Evolutionary conservation across 2,797 vertebrate species (phyloP).

Genomic region (Podarcis siculus): DNA sequence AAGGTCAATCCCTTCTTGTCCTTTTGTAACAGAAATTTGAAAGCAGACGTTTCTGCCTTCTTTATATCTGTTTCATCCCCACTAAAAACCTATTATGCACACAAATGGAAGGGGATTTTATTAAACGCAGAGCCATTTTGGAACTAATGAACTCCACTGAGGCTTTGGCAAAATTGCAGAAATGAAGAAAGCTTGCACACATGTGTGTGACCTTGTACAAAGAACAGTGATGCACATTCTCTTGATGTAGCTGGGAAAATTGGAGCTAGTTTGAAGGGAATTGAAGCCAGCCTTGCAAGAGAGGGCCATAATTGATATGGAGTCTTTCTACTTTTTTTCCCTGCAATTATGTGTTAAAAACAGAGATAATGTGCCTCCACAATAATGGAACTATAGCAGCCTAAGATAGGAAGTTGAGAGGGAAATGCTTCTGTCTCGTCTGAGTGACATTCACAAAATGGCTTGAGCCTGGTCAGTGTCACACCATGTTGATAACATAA

Average conservation of each 20-base stretch:
- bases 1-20: not conserved
- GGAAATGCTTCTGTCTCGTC: constrained; percentile 50
- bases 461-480: constrained; percentile 58
- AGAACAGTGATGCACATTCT: constrained; percentile 37
- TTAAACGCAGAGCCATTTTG: not conserved
- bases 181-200: constrained; percentile 28
- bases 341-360: constrained; percentile 40
- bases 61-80: not conserved
- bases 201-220: not conserved
- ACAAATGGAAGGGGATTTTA: not conserved
- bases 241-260: constrained; percentile 24
- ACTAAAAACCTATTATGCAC: not conserved
- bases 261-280: constrained; percentile 35
- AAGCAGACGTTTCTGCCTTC: constrained; percentile 13
- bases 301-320: constrained; percentile 13
- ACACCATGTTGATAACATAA: constrained; percentile 48
- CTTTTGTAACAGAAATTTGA: constrained; percentile 15
- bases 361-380: constrained; percentile 47
- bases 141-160: constrained; percentile 33
- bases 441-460: constrained; percentile 48
- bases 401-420: constrained; percentile 56
- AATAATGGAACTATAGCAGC: constrained; percentile 49
- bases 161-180: constrained; percentile 43
- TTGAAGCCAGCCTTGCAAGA: constrained; percentile 32
- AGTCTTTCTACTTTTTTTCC: constrained; percentile 57